Conservation (phyloP, 2,888 invertebrate genomes). For the Hemithea aestivaria region DNA sequence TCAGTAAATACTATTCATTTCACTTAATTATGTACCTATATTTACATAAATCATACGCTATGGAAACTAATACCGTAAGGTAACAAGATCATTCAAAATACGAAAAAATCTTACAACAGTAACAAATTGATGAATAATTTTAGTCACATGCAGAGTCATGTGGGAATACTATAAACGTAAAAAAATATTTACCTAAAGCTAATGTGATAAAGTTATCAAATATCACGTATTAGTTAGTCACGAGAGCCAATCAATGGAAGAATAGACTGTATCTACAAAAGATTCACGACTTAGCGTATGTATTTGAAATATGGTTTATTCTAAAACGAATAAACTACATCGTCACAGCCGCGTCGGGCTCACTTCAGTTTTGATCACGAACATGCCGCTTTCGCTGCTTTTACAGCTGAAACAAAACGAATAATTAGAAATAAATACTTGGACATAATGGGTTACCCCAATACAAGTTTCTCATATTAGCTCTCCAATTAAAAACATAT, state of each 20-base stretch:
- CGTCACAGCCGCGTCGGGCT: conserved; percentile 23
- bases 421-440: conserved; percentile 4
- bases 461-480: too few species aligned
- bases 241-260: not conserved
- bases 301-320: conserved; percentile 38
- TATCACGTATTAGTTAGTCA: too few species aligned
- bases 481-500: too few species aligned
- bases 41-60: conserved; percentile 4
- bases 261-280: conserved; percentile 11
- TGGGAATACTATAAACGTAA: too few species aligned
- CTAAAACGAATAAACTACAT: conserved; percentile 65
- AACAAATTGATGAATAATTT: conserved; percentile 19
- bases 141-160: too few species aligned
- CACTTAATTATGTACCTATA: conserved; percentile 2
- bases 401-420: conserved; percentile 60
- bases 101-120: conserved; percentile 5
- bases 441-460: too few species aligned
- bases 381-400: conserved; percentile 76
- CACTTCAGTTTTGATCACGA: conserved; percentile 51
- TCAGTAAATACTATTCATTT: conserved; percentile 10
- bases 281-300: conserved; percentile 3
- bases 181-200: too few species aligned
- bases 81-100: conserved; percentile 8
- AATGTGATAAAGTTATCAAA: too few species aligned
- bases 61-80: conserved; percentile 13